These are phyloP conservation scores for Nephila pilipes DNA, from an alignment of 1,140 invertebrate species.

Conservation along the genomic window DNA sequence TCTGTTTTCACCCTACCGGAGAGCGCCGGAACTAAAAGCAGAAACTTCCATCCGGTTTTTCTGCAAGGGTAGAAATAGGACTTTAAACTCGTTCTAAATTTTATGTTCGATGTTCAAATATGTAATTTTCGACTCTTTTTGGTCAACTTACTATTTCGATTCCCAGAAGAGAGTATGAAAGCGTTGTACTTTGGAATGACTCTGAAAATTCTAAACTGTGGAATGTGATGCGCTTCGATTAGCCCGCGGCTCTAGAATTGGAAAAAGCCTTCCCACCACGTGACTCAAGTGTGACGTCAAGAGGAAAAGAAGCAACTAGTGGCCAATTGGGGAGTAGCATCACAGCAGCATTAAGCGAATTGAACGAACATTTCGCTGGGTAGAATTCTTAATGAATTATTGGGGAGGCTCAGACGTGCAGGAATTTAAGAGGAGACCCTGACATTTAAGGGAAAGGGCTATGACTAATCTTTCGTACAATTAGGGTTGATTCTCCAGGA, in stretches of 20 bases:
- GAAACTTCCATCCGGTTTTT: constrained; percentile 17
- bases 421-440: constrained; percentile 1
- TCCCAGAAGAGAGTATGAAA: not conserved
- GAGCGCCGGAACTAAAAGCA: constrained; percentile 59
- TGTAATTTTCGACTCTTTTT: too few relatives aligned
- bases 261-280: constrained; percentile 33
- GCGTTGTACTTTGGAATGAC: not conserved
- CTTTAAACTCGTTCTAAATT: too few relatives aligned
- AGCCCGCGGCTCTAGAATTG: constrained; percentile 24
- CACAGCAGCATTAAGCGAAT: constrained; percentile 27
- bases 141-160: not conserved
- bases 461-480: not conserved
- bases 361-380: not conserved
- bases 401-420: not conserved
- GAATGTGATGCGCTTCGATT: constrained; percentile 1
- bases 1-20: constrained; percentile 20
- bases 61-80: not conserved
- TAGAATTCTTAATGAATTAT: constrained; percentile 46
- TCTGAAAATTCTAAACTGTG: not conserved
- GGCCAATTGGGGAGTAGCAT: constrained; percentile 47
- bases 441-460: constrained; percentile 8
- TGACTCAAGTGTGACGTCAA: constrained; percentile 34
- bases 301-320: constrained; percentile 56
- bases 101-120: too few relatives aligned
- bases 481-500: not conserved